Conservation (phyloP, 2,888 invertebrate species). For the Doris montereyensis region DNA sequence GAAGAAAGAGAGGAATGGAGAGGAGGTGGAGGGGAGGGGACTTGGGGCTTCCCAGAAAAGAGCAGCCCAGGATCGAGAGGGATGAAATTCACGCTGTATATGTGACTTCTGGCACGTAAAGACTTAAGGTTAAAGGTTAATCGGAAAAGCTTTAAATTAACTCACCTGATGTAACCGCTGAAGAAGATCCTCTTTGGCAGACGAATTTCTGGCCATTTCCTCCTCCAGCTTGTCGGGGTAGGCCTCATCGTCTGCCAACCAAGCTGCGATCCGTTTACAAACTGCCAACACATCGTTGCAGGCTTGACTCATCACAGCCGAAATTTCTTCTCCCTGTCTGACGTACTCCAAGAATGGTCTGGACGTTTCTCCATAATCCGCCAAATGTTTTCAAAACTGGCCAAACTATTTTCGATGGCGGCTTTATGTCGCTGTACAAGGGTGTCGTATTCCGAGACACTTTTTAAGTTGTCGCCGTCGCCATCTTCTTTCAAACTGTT, state of each 20-base stretch:
- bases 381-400: background rate
- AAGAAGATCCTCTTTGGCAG: no score
- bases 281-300: conserved; percentile 56
- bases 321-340: background rate
- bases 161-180: no score
- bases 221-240: conserved; percentile 58
- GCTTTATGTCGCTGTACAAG: background rate
- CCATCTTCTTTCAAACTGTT: conserved; percentile 58
- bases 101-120: no score
- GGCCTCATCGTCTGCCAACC: conserved; percentile 55
- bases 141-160: no score
- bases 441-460: conserved; percentile 4
- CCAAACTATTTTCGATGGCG: background rate
- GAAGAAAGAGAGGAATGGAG: background rate
- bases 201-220: no score
- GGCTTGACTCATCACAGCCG: conserved; percentile 50
- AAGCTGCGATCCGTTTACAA: conserved; percentile 54
- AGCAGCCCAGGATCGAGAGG: no score
- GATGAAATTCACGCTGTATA: no score
- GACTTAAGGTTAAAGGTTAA: no score
- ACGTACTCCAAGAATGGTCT: conserved; percentile 23
- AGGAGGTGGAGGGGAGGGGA: background rate
- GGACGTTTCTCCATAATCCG: background rate
- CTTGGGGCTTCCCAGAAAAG: no score
- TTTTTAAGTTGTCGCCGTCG: background rate